phyloP scores from a whole-genome alignment of 2,113 vertebrate genomes.

The Fregetta grallaria region DNA sequence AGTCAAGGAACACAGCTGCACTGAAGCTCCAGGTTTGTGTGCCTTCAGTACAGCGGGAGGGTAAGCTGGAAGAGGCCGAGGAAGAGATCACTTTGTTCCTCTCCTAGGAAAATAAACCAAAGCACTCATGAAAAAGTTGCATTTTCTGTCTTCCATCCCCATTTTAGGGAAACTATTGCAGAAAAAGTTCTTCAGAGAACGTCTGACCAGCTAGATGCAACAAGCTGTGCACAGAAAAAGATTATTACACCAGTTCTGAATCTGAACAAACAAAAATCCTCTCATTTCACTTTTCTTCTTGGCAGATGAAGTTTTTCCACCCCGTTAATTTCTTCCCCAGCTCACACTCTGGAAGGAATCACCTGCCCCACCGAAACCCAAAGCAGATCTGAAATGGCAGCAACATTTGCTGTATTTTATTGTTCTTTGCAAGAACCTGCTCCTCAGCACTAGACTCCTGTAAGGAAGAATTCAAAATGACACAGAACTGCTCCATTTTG shows the following conservation, averaged over 20 bases:
- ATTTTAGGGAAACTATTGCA: not conserved
- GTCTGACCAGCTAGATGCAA: not conserved
- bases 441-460: not conserved
- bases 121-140: not conserved
- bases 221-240: not conserved
- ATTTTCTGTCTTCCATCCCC: not conserved
- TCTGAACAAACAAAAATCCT: not conserved
- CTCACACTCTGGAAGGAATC: not conserved
- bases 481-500: not conserved
- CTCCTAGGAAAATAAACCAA: not conserved
- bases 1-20: not conserved
- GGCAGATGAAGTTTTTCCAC: not conserved
- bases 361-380: not conserved
- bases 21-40: not conserved
- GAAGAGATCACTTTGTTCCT: not conserved
- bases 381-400: not conserved
- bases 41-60: not conserved
- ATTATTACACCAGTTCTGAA: not conserved
- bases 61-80: not conserved
- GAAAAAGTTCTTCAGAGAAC: not conserved
- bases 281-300: not conserved
- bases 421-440: not conserved
- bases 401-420: not conserved
- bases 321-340: not conserved
- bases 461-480: not conserved